Evolutionary conservation across 2,888 invertebrate genomes (phyloP).

Genomic region (Erpobdella octoculata): DNA sequence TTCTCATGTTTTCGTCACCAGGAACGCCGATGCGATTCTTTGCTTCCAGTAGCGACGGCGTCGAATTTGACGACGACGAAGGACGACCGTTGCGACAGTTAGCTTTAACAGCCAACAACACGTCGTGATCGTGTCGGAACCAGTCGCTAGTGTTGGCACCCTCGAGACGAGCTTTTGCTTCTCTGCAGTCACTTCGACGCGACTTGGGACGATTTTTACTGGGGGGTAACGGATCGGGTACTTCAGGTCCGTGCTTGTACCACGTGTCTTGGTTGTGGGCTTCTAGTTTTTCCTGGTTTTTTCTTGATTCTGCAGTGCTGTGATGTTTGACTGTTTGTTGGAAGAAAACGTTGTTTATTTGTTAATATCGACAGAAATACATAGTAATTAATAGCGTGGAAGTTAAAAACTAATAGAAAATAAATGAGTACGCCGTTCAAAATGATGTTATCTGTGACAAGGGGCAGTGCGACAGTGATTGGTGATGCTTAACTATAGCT

Average conservation of each 20-base stretch:
- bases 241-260: constrained; percentile 25
- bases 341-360: no score
- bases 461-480: not conserved
- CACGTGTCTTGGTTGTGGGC: constrained; percentile 17
- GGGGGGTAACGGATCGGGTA: constrained; percentile 17
- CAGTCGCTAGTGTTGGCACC: not conserved
- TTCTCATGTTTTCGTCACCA: no score
- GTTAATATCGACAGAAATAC: not conserved
- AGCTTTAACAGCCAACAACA: no score
- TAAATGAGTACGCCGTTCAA: not conserved
- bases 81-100: not conserved
- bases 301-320: constrained; percentile 9
- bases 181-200: constrained; percentile 11
- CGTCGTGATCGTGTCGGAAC: constrained; percentile 24
- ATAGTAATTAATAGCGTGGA: not conserved
- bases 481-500: not conserved
- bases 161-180: not conserved
- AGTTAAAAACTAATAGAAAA: not conserved
- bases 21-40: no score
- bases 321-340: not conserved
- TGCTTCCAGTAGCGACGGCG: no score
- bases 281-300: constrained; percentile 15
- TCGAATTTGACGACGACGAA: no score
- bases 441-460: not conserved
- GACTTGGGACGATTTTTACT: constrained; percentile 18